These are phyloP conservation scores for Butorides virescens DNA, from an alignment of 2,113 vertebrate species.

Conservation along the genomic window DNA sequence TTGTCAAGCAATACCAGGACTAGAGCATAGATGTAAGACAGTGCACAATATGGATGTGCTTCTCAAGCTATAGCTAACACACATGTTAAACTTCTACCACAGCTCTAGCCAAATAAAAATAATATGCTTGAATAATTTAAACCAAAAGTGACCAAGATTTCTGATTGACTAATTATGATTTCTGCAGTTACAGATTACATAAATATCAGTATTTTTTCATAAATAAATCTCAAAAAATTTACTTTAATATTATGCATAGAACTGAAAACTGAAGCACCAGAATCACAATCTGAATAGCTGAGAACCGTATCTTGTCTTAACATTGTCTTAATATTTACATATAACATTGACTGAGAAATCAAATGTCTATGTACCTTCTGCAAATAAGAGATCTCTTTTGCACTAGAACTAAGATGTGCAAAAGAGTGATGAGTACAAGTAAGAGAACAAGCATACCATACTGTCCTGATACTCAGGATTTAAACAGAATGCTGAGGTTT, in stretches of 20 bases:
- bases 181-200: background rate
- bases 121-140: background rate
- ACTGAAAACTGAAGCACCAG: background rate
- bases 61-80: background rate
- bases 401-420: background rate
- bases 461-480: background rate
- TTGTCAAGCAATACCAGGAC: background rate
- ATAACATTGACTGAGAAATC: background rate
- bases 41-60: background rate
- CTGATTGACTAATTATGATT: background rate
- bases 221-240: background rate
- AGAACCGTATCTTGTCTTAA: background rate
- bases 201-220: background rate
- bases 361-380: background rate
- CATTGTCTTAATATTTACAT: background rate
- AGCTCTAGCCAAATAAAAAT: background rate
- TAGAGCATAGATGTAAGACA: background rate
- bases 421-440: background rate
- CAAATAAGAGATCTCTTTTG: background rate
- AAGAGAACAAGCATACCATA: background rate
- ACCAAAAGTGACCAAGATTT: background rate
- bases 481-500: background rate
- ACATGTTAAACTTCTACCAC: background rate
- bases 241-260: background rate
- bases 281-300: background rate